phyloP scores from a whole-genome alignment of 92 coral and sea anemone genomes.

The Isaurus tuberculatus region DNA sequence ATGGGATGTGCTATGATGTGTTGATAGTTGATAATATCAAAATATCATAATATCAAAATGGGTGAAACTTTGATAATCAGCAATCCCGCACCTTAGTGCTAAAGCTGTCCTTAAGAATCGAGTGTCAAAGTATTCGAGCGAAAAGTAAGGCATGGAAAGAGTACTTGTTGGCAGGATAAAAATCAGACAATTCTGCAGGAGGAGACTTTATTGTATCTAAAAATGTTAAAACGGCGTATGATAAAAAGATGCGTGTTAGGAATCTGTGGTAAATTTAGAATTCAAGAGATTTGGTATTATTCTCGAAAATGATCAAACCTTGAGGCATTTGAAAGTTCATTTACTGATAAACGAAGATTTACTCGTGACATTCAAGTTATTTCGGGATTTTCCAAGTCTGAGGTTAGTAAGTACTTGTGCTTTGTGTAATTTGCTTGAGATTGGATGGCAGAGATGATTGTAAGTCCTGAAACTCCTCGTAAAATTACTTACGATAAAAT shows the following conservation, averaged over 20 bases:
- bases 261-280: neutral
- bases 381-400: neutral
- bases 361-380: slow-evolving; percentile 13
- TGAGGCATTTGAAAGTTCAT: slow-evolving; percentile 3
- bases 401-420: slow-evolving; percentile 8
- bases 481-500: neutral
- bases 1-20: too few species aligned
- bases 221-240: slow-evolving; percentile 26
- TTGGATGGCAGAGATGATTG: slow-evolving; percentile 3
- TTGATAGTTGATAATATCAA: too few species aligned
- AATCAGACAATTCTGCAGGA: slow-evolving; percentile 16
- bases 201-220: slow-evolving; percentile 14
- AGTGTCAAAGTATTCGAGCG: slow-evolving; percentile 14
- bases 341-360: slow-evolving; percentile 17
- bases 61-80: too few species aligned
- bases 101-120: neutral
- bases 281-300: neutral
- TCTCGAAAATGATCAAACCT: neutral
- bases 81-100: too few species aligned
- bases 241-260: slow-evolving; percentile 7
- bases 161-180: slow-evolving; percentile 6
- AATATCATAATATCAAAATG: too few species aligned
- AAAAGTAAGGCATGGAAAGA: slow-evolving; percentile 15
- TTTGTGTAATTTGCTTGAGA: neutral
- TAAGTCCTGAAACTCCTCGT: slow-evolving; percentile 9